phyloP scores from a whole-genome alignment of 2,888 invertebrate genomes.

The Tetramorium bicarinatum region DNA sequence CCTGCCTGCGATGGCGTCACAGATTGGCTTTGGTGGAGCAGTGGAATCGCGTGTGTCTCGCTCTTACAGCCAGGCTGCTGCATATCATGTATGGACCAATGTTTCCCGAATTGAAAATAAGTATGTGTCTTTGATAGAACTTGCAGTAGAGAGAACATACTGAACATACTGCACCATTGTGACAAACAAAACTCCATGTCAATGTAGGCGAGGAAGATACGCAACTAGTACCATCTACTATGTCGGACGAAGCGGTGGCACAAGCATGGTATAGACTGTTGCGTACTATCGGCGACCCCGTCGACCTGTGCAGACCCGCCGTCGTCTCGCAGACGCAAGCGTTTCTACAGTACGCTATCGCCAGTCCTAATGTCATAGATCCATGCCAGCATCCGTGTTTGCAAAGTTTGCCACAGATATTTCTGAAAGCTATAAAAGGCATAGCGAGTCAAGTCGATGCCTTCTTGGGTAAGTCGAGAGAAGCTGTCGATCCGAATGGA shows the following conservation, averaged over 20 bases:
- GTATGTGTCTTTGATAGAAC: constrained; percentile 86
- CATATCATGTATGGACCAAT: constrained; percentile 95
- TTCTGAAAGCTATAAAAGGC: constrained; percentile 97
- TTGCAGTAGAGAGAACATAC: no score
- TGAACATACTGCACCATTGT: no score
- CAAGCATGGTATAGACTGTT: constrained; percentile 98
- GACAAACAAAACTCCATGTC: background rate
- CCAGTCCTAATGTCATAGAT: constrained; percentile 93
- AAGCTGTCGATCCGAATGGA: background rate
- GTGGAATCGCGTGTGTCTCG: constrained; percentile 97
- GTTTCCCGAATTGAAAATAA: constrained; percentile 93
- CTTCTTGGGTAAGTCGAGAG: constrained; percentile 92
- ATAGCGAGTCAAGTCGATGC: constrained; percentile 97
- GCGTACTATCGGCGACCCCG: constrained; percentile 97
- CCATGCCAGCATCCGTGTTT: constrained; percentile 97
- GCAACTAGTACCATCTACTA: constrained; percentile 93
- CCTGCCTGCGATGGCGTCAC: constrained; percentile 97
- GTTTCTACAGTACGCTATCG: constrained; percentile 93
- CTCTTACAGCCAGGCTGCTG: constrained; percentile 94
- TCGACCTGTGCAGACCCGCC: constrained; percentile 95
- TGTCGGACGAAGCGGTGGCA: constrained; percentile 96
- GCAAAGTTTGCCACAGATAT: constrained; percentile 94
- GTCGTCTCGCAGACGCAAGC: constrained; percentile 91
- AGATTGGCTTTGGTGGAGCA: constrained; percentile 96
- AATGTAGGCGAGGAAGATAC: constrained; percentile 93